These are phyloP conservation scores for Phenacoccus solenopsis DNA, from an alignment of 1,140 invertebrate genomes.

Conservation along the genomic window DNA sequence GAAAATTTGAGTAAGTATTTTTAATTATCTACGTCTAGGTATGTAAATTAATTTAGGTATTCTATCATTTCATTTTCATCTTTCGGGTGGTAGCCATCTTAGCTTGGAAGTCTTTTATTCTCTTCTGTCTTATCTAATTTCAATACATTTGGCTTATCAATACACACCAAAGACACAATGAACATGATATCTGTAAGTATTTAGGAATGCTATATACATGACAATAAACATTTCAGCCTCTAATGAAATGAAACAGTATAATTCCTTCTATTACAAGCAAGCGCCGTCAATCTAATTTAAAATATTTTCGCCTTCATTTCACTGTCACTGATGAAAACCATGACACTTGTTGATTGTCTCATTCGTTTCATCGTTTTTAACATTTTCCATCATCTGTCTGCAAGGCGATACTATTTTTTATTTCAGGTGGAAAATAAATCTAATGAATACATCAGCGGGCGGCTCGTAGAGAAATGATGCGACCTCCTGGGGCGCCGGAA, in stretches of 20 bases:
- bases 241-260: not conserved
- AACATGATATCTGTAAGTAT: too few relatives aligned
- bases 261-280: not conserved
- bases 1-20: too few relatives aligned
- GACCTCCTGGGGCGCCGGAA: not conserved
- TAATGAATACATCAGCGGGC: slow-evolving; percentile 1
- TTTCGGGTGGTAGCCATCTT: too few relatives aligned
- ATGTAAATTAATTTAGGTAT: too few relatives aligned
- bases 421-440: not conserved
- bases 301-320: not conserved
- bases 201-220: too few relatives aligned
- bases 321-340: not conserved
- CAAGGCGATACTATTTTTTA: not conserved
- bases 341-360: not conserved
- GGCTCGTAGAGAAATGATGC: not conserved
- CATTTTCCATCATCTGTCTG: not conserved
- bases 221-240: too few relatives aligned
- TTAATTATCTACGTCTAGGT: too few relatives aligned
- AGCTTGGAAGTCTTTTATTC: too few relatives aligned
- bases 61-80: too few relatives aligned
- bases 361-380: not conserved
- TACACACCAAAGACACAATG: too few relatives aligned
- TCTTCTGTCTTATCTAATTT: too few relatives aligned
- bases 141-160: too few relatives aligned
- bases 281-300: slow-evolving; percentile 1